These are phyloP conservation scores for Scaptomyza hsui DNA, from an alignment of 1,140 invertebrate genomes.

Conservation along the genomic window DNA sequence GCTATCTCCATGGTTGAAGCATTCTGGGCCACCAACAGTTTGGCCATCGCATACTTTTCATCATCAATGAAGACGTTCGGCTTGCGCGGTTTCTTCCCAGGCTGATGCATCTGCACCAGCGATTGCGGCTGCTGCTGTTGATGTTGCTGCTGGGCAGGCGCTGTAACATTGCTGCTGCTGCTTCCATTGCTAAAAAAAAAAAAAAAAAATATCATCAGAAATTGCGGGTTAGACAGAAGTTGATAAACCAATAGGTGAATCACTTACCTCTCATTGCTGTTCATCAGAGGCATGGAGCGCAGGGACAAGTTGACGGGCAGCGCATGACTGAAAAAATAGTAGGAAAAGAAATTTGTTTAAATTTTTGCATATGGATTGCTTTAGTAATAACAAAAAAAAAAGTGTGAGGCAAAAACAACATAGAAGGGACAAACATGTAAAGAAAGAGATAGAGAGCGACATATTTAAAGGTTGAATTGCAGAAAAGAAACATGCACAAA, in stretches of 20 bases:
- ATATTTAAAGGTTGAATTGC: too few species aligned
- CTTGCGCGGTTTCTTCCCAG: constrained; percentile 79
- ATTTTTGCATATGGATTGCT: not conserved
- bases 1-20: constrained; percentile 83
- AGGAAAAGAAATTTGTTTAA: not conserved
- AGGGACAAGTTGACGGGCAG: constrained; percentile 77
- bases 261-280: constrained; percentile 69
- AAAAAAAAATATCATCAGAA: not conserved
- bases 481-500: too few species aligned
- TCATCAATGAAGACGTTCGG: constrained; percentile 83
- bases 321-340: constrained; percentile 50
- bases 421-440: not conserved
- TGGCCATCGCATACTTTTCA: constrained; percentile 82
- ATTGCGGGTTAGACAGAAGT: not conserved
- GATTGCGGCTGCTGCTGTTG: constrained; percentile 27
- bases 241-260: too few species aligned
- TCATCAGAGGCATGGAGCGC: constrained; percentile 69
- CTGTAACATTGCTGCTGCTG: constrained; percentile 51
- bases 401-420: not conserved
- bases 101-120: constrained; percentile 22
- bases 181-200: constrained; percentile 53
- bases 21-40: constrained; percentile 76
- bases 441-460: not conserved
- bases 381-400: not conserved
- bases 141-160: constrained; percentile 18